phyloP scores from a whole-genome alignment of 1,140 invertebrate genomes.

The Drosophila seguyi region DNA sequence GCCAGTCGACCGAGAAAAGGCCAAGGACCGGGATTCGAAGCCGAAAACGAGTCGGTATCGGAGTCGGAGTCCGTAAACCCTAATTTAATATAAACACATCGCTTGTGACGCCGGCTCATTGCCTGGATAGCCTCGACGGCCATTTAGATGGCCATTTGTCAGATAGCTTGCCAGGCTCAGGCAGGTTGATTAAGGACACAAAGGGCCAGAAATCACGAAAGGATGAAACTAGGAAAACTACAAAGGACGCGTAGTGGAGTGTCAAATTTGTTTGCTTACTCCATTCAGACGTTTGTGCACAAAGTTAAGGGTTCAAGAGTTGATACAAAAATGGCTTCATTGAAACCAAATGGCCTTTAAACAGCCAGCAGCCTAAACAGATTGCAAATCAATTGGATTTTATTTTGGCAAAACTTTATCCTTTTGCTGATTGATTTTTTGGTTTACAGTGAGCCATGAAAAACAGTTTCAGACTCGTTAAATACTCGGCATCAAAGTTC shows the following conservation, averaged over 20 bases:
- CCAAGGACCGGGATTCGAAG: constrained; percentile 36
- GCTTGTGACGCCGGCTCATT: constrained; percentile 49
- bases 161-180: constrained; percentile 55
- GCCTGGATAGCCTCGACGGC: constrained; percentile 31
- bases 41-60: constrained; percentile 22
- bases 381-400: constrained; percentile 14
- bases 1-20: constrained; percentile 55
- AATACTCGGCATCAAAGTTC: not conserved
- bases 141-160: constrained; percentile 75
- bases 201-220: constrained; percentile 14
- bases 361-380: not conserved
- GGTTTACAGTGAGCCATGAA: not conserved
- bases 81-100: constrained; percentile 81
- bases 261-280: constrained; percentile 36
- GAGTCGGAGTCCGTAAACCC: constrained; percentile 38
- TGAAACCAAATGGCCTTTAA: constrained; percentile 19
- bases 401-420: constrained; percentile 12
- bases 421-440: constrained; percentile 5
- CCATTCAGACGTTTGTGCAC: not conserved
- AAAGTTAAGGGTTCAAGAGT: constrained; percentile 14
- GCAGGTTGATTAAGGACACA: constrained; percentile 59
- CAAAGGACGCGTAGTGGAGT: constrained; percentile 38
- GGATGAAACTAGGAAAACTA: constrained; percentile 1
- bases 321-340: constrained; percentile 14
- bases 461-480: constrained; percentile 5